Percentiles rank a stretch among this genome's conserved stretches.
These are phyloP conservation scores for Ectropis crepuscularia DNA, from an alignment of 2,888 invertebrate genomes.

Conservation along the genomic window DNA sequence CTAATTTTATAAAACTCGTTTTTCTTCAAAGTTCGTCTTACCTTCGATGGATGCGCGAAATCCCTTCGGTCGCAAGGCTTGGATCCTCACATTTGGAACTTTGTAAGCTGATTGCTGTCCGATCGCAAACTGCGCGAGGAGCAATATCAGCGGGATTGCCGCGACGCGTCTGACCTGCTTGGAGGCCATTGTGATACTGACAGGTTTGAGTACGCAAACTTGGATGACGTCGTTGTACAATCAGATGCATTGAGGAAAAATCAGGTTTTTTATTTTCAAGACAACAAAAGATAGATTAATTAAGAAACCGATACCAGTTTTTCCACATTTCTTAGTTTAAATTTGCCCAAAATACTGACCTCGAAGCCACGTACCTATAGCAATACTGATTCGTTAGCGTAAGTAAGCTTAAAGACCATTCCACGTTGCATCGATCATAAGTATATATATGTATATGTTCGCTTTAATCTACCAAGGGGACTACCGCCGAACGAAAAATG, in stretches of 20 bases:
- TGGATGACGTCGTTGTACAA: slow-evolving; percentile 9
- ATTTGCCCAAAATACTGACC: no score
- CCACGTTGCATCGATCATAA: no score
- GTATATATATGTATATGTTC: no score
- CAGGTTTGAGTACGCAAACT: slow-evolving; percentile 17
- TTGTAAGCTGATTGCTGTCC: slow-evolving; percentile 45
- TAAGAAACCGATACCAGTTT: no score
- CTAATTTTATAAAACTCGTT: no score
- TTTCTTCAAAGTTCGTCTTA: slow-evolving; percentile 49
- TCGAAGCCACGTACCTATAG: no score
- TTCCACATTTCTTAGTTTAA: no score
- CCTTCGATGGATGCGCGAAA: slow-evolving; percentile 85
- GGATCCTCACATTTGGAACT: slow-evolving; percentile 80
- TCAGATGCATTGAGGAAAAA: neutral
- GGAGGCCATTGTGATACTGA: slow-evolving; percentile 57
- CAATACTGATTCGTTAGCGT: no score
- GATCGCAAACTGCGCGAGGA: slow-evolving; percentile 37
- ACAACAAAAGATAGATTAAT: no score
- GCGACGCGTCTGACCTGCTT: slow-evolving; percentile 39
- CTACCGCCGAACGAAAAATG: no score
- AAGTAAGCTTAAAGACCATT: no score
- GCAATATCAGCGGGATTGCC: slow-evolving; percentile 33
- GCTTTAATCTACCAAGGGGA: no score
- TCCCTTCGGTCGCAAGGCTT: slow-evolving; percentile 83
- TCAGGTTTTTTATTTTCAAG: neutral